Evolutionary conservation across 2,113 vertebrate genomes (phyloP), one percentile per base, ranked within the genome.

Genomic region (Sturnus vulgaris): DNA sequence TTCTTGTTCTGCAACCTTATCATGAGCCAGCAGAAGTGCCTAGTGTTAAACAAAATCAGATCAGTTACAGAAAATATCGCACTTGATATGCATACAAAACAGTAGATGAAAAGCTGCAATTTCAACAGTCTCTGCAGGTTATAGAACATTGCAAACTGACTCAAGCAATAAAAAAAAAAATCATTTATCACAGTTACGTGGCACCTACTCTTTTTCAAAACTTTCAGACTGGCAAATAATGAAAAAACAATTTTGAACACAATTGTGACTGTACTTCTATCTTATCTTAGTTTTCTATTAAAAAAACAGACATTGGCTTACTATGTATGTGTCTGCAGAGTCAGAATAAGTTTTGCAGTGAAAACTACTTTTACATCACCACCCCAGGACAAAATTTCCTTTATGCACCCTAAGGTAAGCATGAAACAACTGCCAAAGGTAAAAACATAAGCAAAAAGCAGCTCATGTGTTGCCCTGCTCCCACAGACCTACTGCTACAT

Each of bases 11-110:
- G 99, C 99, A 85, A 99, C 98, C 70, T 98, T 98, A 98, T 99
- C 99, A 39, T 99, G 99, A 57, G 98, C 99, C 96, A 99, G 97
- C 88, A 99, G 97, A 96, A 99, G 98, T 39, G 99, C 99, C 99
- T 99, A 94, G 89, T 80, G 64, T 92, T 95, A 97, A 97, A 92
- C 3, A 91, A 91, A 91, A 92, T 33, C 35, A 96, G 76, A 24
- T 30, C 60, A 68, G 79, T 92, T 96, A 91, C 75, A 95, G 47
- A 81, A 88, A 92, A 56, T 35, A 22, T 84, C 69, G 56, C 40
- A 44, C 27, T 71, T 65, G 20, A 12, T 37, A 82, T 14, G 13
- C 47, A 47, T 12, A 82, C 23, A 77, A 88, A 83, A 70, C 7
- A 87, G 33, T 2, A 72, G 33, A 33, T 1, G 3, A 63, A 85